phyloP scores from a whole-genome alignment of 2,113 vertebrate species.

The Gadus chalcogrammus region DNA sequence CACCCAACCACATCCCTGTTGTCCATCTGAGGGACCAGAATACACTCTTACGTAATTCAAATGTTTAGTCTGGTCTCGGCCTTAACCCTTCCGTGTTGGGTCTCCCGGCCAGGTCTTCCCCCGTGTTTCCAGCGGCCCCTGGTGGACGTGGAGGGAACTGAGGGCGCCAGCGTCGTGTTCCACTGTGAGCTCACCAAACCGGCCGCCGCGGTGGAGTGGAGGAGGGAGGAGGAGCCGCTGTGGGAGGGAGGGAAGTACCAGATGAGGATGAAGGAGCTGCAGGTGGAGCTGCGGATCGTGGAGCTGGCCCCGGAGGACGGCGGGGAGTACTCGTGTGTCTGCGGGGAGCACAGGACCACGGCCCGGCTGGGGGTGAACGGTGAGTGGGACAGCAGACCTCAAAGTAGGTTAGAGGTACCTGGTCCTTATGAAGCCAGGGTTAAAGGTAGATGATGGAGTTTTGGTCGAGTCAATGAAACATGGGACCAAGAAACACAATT shows the following conservation, averaged over 20 bases:
- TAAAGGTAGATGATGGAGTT: neutral
- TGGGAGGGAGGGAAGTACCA: constrained; percentile 77
- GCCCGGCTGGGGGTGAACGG: constrained; percentile 72
- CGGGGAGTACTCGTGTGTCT: constrained; percentile 72
- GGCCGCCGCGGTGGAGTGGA: constrained; percentile 65
- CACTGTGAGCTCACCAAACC: constrained; percentile 77
- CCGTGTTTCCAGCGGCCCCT: constrained; percentile 75
- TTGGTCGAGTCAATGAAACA: neutral
- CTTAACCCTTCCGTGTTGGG: constrained; percentile 6
- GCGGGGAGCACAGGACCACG: constrained; percentile 72
- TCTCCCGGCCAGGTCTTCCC: constrained; percentile 64
- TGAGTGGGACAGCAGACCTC: constrained; percentile 39
- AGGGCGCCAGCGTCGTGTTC: constrained; percentile 74
- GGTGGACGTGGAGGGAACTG: constrained; percentile 72
- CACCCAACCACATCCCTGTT: no score
- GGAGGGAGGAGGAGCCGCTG: constrained; percentile 60
- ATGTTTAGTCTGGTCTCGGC: neutral
- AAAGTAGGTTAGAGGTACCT: neutral
- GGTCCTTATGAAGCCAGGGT: neutral
- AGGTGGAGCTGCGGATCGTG: constrained; percentile 74
- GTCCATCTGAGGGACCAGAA: no score
- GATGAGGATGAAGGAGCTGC: constrained; percentile 74
- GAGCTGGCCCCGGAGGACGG: constrained; percentile 69
- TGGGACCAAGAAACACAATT: no score
- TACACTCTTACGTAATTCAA: neutral